phyloP scores from a whole-genome alignment of 2,888 invertebrate species.

The Agrotis puta region DNA sequence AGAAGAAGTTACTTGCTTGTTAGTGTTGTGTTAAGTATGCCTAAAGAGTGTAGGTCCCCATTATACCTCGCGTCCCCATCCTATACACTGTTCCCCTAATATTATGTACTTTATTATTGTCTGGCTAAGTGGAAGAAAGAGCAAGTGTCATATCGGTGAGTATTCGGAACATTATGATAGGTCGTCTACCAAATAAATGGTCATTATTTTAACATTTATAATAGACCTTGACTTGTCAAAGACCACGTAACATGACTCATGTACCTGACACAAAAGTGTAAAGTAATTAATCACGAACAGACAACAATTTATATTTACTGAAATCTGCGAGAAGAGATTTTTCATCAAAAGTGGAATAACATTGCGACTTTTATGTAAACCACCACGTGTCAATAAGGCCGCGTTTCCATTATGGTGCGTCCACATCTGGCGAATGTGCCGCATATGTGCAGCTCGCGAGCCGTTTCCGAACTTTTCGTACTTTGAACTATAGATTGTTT shows the following conservation, averaged over 20 bases:
- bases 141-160: not conserved
- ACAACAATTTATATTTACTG: conserved; percentile 15
- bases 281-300: conserved; percentile 3
- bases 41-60: too few species aligned
- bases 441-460: too few species aligned
- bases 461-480: too few species aligned
- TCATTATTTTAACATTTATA: not conserved
- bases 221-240: not conserved
- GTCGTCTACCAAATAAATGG: not conserved
- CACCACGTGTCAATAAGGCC: conserved; percentile 66
- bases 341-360: conserved; percentile 11
- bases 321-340: conserved; percentile 4
- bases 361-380: conserved; percentile 63
- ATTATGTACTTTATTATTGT: not conserved
- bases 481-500: too few species aligned
- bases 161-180: not conserved
- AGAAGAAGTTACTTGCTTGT: too few species aligned
- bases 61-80: too few species aligned
- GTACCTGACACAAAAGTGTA: not conserved
- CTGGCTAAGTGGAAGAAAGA: not conserved
- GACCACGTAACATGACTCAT: not conserved
- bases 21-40: too few species aligned
- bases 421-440: too few species aligned
- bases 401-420: too few species aligned
- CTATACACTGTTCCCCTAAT: too few species aligned